These are phyloP conservation scores for Rhizoglyphus robini DNA, from an alignment of 1,140 invertebrate genomes.

Conservation along the genomic window DNA sequence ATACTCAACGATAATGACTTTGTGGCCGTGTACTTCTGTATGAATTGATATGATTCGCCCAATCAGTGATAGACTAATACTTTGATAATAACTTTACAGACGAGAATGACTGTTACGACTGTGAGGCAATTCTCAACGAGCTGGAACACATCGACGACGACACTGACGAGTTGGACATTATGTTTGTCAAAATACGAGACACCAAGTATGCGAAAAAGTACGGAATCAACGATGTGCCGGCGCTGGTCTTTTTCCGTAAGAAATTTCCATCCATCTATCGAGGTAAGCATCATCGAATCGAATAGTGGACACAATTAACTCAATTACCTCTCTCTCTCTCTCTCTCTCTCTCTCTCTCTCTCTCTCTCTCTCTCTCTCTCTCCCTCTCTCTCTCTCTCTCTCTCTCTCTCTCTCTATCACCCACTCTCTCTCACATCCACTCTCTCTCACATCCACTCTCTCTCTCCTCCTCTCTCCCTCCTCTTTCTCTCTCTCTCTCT, in stretches of 20 bases:
- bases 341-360: no score
- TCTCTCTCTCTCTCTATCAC: no score
- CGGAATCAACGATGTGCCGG: constrained; percentile 80
- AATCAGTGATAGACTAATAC: background rate
- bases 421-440: no score
- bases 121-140: constrained; percentile 59
- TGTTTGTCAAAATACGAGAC: constrained; percentile 87
- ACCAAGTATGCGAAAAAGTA: constrained; percentile 78
- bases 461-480: background rate
- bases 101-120: constrained; percentile 51
- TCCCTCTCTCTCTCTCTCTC: no score
- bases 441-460: no score
- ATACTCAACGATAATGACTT: constrained; percentile 85
- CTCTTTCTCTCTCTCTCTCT: no score
- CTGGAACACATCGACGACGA: constrained; percentile 83
- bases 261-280: constrained; percentile 85
- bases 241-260: constrained; percentile 82
- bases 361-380: no score
- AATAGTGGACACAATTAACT: background rate
- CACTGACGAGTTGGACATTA: constrained; percentile 83
- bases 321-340: no score
- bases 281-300: no score
- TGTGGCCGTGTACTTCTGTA: constrained; percentile 86
- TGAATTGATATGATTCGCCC: constrained; percentile 36
- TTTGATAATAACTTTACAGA: constrained; percentile 38